Conservation (phyloP, 2,888 invertebrate genomes). For the Epinotia bilunana region DNA sequence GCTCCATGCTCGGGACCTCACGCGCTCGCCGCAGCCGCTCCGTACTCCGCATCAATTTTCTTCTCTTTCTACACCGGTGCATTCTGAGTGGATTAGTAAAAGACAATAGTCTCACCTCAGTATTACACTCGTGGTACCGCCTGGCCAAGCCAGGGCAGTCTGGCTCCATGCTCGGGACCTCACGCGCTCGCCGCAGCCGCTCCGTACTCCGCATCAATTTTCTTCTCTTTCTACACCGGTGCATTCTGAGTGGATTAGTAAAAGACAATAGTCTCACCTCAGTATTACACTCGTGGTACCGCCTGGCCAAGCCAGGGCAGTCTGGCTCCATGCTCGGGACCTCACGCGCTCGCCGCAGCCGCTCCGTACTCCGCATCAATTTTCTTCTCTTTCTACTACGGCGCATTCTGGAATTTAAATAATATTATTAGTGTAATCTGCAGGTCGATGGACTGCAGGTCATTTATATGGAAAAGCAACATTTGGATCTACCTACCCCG, state of each 20-base stretch:
- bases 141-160: slow-evolving; percentile 90
- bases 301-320: slow-evolving; percentile 90
- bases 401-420: slow-evolving; percentile 69
- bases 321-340: slow-evolving; percentile 66
- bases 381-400: slow-evolving; percentile 81
- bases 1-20: slow-evolving; percentile 58
- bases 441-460: too few species aligned
- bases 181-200: slow-evolving; percentile 58
- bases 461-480: too few species aligned
- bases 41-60: slow-evolving; percentile 67
- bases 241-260: too few species aligned
- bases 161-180: slow-evolving; percentile 58
- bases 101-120: slow-evolving; percentile 75
- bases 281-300: slow-evolving; percentile 92
- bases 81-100: too few species aligned
- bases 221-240: slow-evolving; percentile 77
- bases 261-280: slow-evolving; percentile 81
- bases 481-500: too few species aligned
- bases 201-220: slow-evolving; percentile 67
- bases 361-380: too few species aligned
- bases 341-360: slow-evolving; percentile 62
- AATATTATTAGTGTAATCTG: neutral
- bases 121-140: slow-evolving; percentile 92
- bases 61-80: slow-evolving; percentile 75
- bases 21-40: slow-evolving; percentile 60